Evolutionary conservation across 2,113 vertebrate genomes (phyloP).

Genomic region (Chaetura pelagica): DNA sequence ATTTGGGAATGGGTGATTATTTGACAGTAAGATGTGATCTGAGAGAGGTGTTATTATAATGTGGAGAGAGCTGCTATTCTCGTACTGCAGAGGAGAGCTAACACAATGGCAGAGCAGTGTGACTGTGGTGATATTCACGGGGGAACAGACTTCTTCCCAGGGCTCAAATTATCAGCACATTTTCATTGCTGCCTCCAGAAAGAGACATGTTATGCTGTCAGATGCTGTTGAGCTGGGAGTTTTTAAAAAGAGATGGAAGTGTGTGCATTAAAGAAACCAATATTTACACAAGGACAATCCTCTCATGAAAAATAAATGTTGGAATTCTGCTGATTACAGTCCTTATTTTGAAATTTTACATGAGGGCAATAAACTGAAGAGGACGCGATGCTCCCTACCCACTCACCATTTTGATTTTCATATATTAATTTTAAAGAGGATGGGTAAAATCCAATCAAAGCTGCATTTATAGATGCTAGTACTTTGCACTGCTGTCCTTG

Average conservation of each 20-base stretch:
- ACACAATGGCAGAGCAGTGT: slow-evolving; percentile 60
- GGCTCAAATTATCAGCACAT: slow-evolving; percentile 74
- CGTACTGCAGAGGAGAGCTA: slow-evolving; percentile 58
- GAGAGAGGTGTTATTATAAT: slow-evolving; percentile 40
- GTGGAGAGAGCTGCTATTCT: slow-evolving; percentile 48
- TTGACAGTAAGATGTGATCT: slow-evolving; percentile 22
- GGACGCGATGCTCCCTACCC: background rate
- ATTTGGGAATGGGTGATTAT: slow-evolving; percentile 44
- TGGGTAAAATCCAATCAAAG: slow-evolving; percentile 33
- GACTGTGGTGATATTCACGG: slow-evolving; percentile 60
- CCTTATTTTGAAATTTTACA: slow-evolving; percentile 31
- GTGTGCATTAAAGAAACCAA: slow-evolving; percentile 42
- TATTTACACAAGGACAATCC: slow-evolving; percentile 60
- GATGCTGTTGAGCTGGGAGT: slow-evolving; percentile 66
- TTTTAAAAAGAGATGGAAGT: slow-evolving; percentile 63
- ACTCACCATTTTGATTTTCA: slow-evolving; percentile 33
- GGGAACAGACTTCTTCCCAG: slow-evolving; percentile 64
- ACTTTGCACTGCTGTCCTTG: background rate
- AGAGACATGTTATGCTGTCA: slow-evolving; percentile 68
- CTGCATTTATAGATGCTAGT: background rate
- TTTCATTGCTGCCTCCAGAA: slow-evolving; percentile 68
- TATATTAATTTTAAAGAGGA: slow-evolving; percentile 33
- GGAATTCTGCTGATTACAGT: slow-evolving; percentile 26
- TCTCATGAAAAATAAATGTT: slow-evolving; percentile 53
- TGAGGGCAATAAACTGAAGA: slow-evolving; percentile 21